A percentile compares a stretch with the other conserved stretches of the same genome.
Evolutionary conservation across 2,888 invertebrate genomes (phyloP).

Genomic region (Apodemia duryi): DNA sequence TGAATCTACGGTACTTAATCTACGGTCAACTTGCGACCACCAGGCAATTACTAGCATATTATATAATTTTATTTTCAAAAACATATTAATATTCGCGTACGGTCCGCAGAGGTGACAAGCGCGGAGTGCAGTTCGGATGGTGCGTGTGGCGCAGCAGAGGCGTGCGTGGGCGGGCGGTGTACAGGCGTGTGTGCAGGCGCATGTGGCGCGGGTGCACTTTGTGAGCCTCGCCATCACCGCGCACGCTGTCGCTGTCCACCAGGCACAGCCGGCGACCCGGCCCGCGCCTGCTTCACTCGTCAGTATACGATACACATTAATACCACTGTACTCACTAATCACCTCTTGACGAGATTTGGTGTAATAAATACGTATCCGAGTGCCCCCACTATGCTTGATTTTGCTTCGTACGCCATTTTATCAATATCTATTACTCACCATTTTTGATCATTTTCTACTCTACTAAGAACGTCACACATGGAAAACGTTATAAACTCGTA

Average conservation of each 20-base stretch:
- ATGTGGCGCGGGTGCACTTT: constrained; percentile 90
- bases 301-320: constrained; percentile 50
- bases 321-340: neutral
- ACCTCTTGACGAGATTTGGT: too few relatives aligned
- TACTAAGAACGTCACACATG: too few relatives aligned
- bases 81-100: neutral
- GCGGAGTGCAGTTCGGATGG: constrained; percentile 85
- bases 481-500: too few relatives aligned
- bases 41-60: too few relatives aligned
- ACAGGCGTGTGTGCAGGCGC: constrained; percentile 91
- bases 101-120: constrained; percentile 55
- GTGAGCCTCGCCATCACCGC: constrained; percentile 86
- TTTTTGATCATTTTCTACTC: too few relatives aligned
- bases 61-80: neutral
- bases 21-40: too few relatives aligned
- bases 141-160: constrained; percentile 87
- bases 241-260: constrained; percentile 91
- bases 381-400: too few relatives aligned
- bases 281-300: constrained; percentile 92
- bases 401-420: too few relatives aligned
- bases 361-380: too few relatives aligned
- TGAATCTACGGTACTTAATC: too few relatives aligned
- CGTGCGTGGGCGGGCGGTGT: constrained; percentile 89
- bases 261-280: constrained; percentile 93
- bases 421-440: too few relatives aligned